Conservation (phyloP, 2,797 vertebrate genomes). For the Chiloscyllium punctatum region DNA sequence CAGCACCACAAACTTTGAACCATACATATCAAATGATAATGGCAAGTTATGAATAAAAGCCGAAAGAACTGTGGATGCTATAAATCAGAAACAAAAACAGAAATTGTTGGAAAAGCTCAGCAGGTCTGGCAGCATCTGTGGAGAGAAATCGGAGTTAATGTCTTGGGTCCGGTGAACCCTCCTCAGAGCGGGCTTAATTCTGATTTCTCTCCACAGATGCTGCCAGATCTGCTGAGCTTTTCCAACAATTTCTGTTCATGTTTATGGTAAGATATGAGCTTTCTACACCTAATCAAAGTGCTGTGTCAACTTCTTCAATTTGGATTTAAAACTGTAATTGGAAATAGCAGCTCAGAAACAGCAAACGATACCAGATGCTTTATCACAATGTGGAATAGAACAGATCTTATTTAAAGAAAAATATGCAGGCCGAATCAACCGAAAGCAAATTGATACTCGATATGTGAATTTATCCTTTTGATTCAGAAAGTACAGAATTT, state of each 20-base stretch:
- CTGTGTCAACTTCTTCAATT: neutral
- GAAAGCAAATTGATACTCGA: neutral
- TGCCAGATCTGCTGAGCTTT: no score
- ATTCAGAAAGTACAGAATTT: neutral
- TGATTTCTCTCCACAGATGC: no score
- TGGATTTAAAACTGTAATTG: neutral
- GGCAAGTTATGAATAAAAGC: neutral
- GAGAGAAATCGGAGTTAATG: no score
- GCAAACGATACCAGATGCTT: neutral
- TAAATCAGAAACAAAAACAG: no score
- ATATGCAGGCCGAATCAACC: neutral
- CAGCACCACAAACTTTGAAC: neutral
- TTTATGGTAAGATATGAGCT: neutral
- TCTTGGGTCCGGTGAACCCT: no score
- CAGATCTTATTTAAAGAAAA: neutral
- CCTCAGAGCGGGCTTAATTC: no score
- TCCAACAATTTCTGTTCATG: no score
- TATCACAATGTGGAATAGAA: neutral
- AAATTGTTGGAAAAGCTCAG: no score
- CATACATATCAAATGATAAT: neutral
- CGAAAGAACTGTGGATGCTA: no score
- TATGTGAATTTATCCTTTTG: neutral
- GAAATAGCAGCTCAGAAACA: neutral
- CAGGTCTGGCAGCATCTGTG: no score
- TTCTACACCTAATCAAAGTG: neutral